A percentile compares a stretch with the other conserved stretches of the same genome.
phyloP scores from a whole-genome alignment of 1,140 invertebrate species.

The Rhopalosiphum padi region DNA sequence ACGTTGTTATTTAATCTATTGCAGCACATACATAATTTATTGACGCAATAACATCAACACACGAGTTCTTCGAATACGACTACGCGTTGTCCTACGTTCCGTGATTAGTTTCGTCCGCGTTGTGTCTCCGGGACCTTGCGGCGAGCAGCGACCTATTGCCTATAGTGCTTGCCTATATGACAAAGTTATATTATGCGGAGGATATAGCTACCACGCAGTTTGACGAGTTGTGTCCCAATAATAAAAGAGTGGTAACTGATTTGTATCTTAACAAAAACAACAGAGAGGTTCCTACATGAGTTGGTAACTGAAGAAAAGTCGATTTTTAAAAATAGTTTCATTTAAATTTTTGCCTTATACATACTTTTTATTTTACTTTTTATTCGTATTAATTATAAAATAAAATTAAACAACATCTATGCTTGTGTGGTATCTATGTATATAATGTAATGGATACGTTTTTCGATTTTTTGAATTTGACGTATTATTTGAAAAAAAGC shows the following conservation, averaged over 20 bases:
- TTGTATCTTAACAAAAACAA: background rate
- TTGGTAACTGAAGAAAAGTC: background rate
- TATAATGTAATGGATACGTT: too few relatives aligned
- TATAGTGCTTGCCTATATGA: background rate
- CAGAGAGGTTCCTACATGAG: background rate
- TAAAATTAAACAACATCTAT: too few relatives aligned
- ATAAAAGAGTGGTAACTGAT: too few relatives aligned
- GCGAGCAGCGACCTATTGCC: background rate
- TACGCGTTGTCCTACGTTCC: background rate
- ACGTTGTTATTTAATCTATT: background rate
- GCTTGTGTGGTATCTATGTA: too few relatives aligned
- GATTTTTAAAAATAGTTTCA: background rate
- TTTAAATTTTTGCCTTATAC: too few relatives aligned
- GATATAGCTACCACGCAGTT: background rate
- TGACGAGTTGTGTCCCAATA: background rate
- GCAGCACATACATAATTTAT: background rate
- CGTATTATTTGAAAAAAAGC: too few relatives aligned
- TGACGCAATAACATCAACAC: background rate
- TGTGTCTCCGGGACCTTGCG: background rate
- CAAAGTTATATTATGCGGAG: background rate
- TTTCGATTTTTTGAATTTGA: too few relatives aligned
- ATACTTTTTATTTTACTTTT: too few relatives aligned
- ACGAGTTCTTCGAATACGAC: background rate
- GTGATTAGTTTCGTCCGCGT: background rate
- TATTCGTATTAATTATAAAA: too few relatives aligned